Conservation (phyloP, 2,113 vertebrate genomes). For the Collichthys lucidus region DNA sequence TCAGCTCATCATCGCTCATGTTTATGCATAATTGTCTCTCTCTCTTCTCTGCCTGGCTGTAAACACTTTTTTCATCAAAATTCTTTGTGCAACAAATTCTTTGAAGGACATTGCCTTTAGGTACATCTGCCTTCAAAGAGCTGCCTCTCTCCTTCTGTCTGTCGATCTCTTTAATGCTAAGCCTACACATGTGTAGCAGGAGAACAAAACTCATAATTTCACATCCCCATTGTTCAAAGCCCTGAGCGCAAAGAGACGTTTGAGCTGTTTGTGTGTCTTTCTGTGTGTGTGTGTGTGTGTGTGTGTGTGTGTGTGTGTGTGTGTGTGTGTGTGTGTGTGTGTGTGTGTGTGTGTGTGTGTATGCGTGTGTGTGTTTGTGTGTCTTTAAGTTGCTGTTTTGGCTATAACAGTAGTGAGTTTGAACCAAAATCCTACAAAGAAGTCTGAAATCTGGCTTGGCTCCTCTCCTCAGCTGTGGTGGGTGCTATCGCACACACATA, state of each 20-base stretch:
- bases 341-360: background rate
- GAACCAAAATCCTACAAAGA: slow-evolving; percentile 72
- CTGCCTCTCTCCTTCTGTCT: slow-evolving; percentile 56
- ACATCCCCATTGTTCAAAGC: slow-evolving; percentile 65
- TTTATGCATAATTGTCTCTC: slow-evolving; percentile 58
- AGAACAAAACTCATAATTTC: slow-evolving; percentile 65
- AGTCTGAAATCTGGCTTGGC: slow-evolving; percentile 71
- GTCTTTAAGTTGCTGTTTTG: slow-evolving; percentile 60
- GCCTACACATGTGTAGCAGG: slow-evolving; percentile 63
- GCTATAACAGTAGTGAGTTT: slow-evolving; percentile 59
- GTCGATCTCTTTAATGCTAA: slow-evolving; percentile 67
- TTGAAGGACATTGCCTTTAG: slow-evolving; percentile 78
- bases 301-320: slow-evolving; percentile 38
- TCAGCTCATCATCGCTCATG: slow-evolving; percentile 53
- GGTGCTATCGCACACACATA: slow-evolving; percentile 69
- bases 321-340: background rate
- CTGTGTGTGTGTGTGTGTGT: slow-evolving; percentile 39
- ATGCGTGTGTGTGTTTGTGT: slow-evolving; percentile 24
- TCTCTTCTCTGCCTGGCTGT: slow-evolving; percentile 38
- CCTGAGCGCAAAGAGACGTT: background rate
- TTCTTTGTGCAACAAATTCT: slow-evolving; percentile 70
- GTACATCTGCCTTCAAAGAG: slow-evolving; percentile 72
- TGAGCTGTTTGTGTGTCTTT: slow-evolving; percentile 32
- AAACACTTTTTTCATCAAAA: slow-evolving; percentile 69
- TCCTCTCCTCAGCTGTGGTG: slow-evolving; percentile 72